Evolutionary conservation across 2,888 invertebrate genomes (phyloP).

Genomic region (Drosophila neonasuta): DNA sequence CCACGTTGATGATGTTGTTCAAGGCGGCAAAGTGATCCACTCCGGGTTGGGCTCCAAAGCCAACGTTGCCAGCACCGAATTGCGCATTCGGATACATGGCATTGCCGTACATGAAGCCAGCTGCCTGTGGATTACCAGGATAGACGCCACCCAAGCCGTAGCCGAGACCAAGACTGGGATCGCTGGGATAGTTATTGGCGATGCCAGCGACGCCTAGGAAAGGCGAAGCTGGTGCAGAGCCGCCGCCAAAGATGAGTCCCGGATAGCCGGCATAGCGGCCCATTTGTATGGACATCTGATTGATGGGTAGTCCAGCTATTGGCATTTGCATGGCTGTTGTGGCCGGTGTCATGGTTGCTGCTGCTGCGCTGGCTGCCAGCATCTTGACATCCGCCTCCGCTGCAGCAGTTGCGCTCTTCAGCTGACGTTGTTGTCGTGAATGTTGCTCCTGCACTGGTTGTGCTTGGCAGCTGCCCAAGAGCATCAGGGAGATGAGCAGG

Average conservation of each 20-base stretch:
- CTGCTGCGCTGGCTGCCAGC: conserved; percentile 37
- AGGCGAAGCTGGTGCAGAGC: conserved; percentile 14
- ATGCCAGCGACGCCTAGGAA: conserved; percentile 45
- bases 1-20: conserved; percentile 58
- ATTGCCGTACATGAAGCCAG: conserved; percentile 53
- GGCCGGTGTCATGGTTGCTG: conserved; percentile 51
- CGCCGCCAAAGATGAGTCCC: conserved; percentile 39
- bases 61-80: conserved; percentile 40
- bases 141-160: conserved; percentile 27
- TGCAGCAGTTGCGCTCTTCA: conserved; percentile 40
- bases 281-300: conserved; percentile 56
- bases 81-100: conserved; percentile 42
- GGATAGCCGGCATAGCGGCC: conserved; percentile 59
- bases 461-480: conserved; percentile 37
- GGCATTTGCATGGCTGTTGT: conserved; percentile 27
- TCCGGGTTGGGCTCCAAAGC: conserved; percentile 47
- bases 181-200: conserved; percentile 47
- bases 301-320: conserved; percentile 38
- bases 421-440: conserved; percentile 55
- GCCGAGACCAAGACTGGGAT: conserved; percentile 45
- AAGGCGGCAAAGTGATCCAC: conserved; percentile 56
- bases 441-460: conserved; percentile 46
- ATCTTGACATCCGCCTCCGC: conserved; percentile 64
- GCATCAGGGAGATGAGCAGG: conserved; percentile 41
- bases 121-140: conserved; percentile 16